Conservation (phyloP, 2,797 vertebrate genomes). For the Danio choprae region DNA sequence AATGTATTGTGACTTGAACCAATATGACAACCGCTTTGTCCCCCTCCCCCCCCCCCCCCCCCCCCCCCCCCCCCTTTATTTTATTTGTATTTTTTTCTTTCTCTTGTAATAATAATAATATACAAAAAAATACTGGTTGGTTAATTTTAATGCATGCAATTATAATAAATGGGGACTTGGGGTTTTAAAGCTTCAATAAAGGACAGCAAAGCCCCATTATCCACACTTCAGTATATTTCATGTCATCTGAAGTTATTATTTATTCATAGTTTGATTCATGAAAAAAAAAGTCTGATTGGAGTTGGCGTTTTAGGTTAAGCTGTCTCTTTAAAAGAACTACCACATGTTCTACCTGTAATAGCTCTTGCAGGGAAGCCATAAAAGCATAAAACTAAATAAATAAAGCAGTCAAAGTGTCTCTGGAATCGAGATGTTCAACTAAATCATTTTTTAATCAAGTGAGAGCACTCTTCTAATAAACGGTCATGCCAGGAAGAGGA, state of each 20-base stretch:
- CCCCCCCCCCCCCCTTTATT: too few relatives aligned
- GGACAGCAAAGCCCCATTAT: background rate
- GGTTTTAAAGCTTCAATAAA: background rate
- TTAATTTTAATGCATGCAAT: background rate
- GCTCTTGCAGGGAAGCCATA: slow-evolving; percentile 66
- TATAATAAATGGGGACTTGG: background rate
- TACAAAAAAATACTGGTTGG: background rate
- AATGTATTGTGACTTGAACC: too few relatives aligned
- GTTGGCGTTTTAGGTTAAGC: background rate
- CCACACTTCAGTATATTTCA: background rate
- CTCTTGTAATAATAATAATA: background rate
- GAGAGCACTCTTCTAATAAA: slow-evolving; percentile 75
- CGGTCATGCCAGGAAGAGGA: slow-evolving; percentile 61
- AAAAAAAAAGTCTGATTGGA: background rate
- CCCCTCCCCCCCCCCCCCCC: too few relatives aligned
- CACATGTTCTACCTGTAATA: slow-evolving; percentile 61
- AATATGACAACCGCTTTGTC: too few relatives aligned
- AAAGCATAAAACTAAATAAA: slow-evolving; percentile 65
- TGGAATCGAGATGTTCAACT: slow-evolving; percentile 60
- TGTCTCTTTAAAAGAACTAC: slow-evolving; percentile 1
- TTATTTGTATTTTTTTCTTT: background rate
- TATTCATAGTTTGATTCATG: background rate
- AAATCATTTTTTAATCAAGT: slow-evolving; percentile 83
- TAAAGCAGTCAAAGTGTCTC: slow-evolving; percentile 68
- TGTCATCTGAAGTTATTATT: background rate